A percentile compares a stretch with the other conserved stretches of the same genome.
phyloP scores from a whole-genome alignment of 2,113 vertebrate species.

The Festucalex cinctus region DNA sequence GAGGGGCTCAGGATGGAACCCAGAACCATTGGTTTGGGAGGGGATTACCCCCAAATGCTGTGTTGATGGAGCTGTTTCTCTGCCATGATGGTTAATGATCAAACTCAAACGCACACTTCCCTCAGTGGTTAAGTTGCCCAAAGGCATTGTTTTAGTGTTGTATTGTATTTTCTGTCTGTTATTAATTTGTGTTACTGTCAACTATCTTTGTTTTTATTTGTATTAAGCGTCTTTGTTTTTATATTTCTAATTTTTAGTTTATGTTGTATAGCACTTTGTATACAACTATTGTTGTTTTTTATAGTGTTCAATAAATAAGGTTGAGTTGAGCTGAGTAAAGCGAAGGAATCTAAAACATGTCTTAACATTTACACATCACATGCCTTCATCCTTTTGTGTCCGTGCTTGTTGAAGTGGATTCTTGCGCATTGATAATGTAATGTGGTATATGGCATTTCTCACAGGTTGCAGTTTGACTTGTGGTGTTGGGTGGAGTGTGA shows the following conservation, averaged over 20 bases:
- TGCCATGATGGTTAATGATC: background rate
- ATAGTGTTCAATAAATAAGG: no score
- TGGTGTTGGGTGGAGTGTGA: constrained; percentile 5
- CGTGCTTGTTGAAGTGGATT: background rate
- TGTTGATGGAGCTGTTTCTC: background rate
- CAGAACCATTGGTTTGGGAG: background rate
- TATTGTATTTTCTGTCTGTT: no score
- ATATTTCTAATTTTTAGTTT: no score
- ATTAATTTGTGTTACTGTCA: no score
- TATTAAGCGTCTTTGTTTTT: no score
- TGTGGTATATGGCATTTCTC: background rate
- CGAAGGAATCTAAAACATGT: background rate
- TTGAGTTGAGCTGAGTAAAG: background rate
- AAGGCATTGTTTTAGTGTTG: background rate
- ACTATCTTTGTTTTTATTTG: no score
- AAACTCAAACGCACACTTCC: background rate
- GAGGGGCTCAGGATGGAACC: background rate
- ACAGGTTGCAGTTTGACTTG: background rate
- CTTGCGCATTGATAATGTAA: background rate
- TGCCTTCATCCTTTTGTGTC: background rate
- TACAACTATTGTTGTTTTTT: no score
- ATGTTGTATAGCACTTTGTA: no score
- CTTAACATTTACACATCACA: background rate
- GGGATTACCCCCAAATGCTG: background rate
- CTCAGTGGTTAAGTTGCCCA: background rate